Base-by-base conservation (phyloP, 1,140 invertebrate genomes). In the Rhopalosiphum maidis region DNA sequence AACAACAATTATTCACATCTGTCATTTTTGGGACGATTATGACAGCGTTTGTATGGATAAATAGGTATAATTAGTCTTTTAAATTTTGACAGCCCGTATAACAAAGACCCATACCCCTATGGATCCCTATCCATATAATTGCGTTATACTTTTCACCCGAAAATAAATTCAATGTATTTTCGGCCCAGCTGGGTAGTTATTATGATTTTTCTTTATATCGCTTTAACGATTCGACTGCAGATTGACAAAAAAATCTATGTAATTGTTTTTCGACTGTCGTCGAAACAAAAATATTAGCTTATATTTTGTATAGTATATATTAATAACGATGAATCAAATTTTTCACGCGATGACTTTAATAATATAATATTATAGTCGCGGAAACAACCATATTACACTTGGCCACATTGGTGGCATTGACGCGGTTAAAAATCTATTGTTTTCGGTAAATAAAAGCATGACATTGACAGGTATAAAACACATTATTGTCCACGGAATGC, bases 41-140 rank as follows among this genome's bases (percentile, higher is more conserved):
- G 35, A 1, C 6, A 6, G n/a, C 51, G 5, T n/a, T 11, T n/a
- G 60, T n/a, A 77, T 18, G 60, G 4, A 90, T 90, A 37, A 55
- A 90, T 60, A 41, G 51, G 23, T 41, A 30, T 21, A 60, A 90
- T 60, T 55, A 90, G 35, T 90, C 88, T 37, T 37, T 90, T 55
- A 37, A 77, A 15, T 77, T 18, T 77, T 77, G 30, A n/a, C 30
- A n/a, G 22, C 60, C n/a, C 60, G 60, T 51, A 51, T 18, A 51
- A 18, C 46, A n/a, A 30, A 87, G 9, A 8, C 48, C 87, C 25
- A 21, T 35, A 15, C 46, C 9, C 2, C 1, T 2, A 41, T 1
- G 46, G 21, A 54, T 21, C 51, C 21, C n/a, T n/a, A 77, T n/a
- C 51, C 21, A 68, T n/a, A 77, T n/a, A 77, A 5, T 8, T 18